These are phyloP conservation scores for Agrypnia vestita DNA, from an alignment of 1,140 invertebrate genomes.

Conservation along the genomic window DNA sequence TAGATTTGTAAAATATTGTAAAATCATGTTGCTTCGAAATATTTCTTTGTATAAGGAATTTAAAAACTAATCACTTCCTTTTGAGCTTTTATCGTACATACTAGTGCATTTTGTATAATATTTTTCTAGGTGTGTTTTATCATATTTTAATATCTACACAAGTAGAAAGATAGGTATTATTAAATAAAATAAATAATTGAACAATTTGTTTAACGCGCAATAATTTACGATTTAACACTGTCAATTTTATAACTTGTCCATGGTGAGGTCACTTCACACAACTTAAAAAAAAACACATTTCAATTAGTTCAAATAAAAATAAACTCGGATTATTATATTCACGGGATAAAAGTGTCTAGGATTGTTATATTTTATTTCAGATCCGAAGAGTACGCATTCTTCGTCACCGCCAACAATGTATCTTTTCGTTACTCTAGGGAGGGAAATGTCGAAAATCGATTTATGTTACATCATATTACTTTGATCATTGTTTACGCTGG, in stretches of 20 bases:
- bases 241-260: conserved; percentile 59
- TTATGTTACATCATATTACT: neutral
- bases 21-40: conserved; percentile 12
- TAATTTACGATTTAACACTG: conserved; percentile 54
- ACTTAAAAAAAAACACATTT: conserved; percentile 10
- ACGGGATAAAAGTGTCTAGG: conserved; percentile 12
- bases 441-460: conserved; percentile 21
- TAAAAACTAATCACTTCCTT: neutral
- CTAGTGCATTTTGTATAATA: conserved; percentile 56
- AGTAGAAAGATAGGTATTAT: conserved; percentile 57
- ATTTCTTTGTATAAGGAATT: neutral
- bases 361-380: conserved; percentile 25
- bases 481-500: neutral
- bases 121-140: conserved; percentile 58
- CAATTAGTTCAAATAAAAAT: conserved; percentile 9
- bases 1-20: neutral
- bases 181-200: conserved; percentile 21
- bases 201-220: neutral
- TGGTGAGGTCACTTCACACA: conserved; percentile 51
- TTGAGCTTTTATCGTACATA: conserved; percentile 54
- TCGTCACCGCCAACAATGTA: neutral
- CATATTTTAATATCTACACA: conserved; percentile 56
- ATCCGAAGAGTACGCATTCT: conserved; percentile 32
- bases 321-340: conserved; percentile 33
- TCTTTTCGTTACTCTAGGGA: conserved; percentile 12